Base-by-base conservation (phyloP, 2,113 vertebrate species). In the Salvator merianae region DNA sequence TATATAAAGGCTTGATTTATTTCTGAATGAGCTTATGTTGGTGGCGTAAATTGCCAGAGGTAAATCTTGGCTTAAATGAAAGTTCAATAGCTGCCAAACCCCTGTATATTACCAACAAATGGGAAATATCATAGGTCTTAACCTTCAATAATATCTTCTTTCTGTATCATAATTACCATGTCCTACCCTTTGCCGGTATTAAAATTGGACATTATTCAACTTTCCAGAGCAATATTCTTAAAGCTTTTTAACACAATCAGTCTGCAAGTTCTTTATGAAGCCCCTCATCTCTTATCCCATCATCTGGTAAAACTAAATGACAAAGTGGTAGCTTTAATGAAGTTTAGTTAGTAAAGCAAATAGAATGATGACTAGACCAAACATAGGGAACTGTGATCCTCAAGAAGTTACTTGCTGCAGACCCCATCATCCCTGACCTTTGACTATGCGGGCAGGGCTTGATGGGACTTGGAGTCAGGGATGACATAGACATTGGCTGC, bases 61-160 rank as follows among this genome's bases (percentile, higher is more conserved):
- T 87, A 89, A 90, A 89, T 86, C 83, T 92, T 87, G 83, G 3
- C n/a, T 43, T 87, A 87, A 89, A 62, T n/a, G 32, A 88, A 66
- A 40, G 12, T 73, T 55, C 0, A 0, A 5, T 69, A 79, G 69
- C 66, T 86, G 82, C 22, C 14, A 34, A 22, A 74, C n/a, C 30
- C 14, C 43, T 18, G 28, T 84, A 1, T 85, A 88, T 91, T 78
- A 84, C 65, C 65, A 83, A 30, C 0, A 62, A 79, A 34, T 85
- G 73, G 16, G 63, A 87, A 86, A 85, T 36, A 47, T 70, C 82
- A 73, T 32, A 83, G 72, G 84, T 7, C 26, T 88, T 59, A 85
- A 0, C 7, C 20, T 80, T 0, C 0, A 55, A 2, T 63, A 79
- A 71, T 72, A 34, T 71, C 66, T 78, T 78, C 75, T 62, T 71